Percentiles rank a stretch among this genome's conserved stretches.
These are phyloP conservation scores for Brassicogethes aeneus DNA, from an alignment of 2,888 invertebrate species.

Conservation along the genomic window DNA sequence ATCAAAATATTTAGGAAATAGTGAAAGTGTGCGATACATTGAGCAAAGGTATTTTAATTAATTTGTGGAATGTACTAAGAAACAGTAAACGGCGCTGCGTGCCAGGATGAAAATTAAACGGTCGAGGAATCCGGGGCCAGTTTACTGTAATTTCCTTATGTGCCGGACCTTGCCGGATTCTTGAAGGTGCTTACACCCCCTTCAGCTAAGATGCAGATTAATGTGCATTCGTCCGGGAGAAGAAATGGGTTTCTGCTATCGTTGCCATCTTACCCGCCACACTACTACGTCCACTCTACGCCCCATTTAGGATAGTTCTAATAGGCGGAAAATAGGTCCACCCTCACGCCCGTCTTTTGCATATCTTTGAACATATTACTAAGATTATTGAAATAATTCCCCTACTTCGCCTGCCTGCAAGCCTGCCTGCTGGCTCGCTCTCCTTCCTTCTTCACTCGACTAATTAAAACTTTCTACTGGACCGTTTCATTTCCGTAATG, in stretches of 20 bases:
- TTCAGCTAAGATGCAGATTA: slow-evolving; percentile 36
- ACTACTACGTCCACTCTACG: slow-evolving; percentile 18
- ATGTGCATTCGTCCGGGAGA: slow-evolving; percentile 40
- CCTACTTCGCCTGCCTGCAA: too few relatives aligned
- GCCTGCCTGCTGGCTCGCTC: not conserved
- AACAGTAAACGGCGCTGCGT: not conserved
- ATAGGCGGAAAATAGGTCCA: slow-evolving; percentile 30
- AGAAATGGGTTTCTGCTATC: slow-evolving; percentile 33
- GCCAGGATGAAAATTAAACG: slow-evolving; percentile 36
- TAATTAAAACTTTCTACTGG: slow-evolving; percentile 1
- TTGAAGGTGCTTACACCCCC: slow-evolving; percentile 21
- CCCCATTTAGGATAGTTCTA: slow-evolving; percentile 24
- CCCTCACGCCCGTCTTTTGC: slow-evolving; percentile 16
- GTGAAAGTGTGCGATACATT: too few relatives aligned
- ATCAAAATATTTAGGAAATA: too few relatives aligned
- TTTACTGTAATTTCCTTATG: slow-evolving; percentile 32
- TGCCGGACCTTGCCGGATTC: slow-evolving; percentile 28
- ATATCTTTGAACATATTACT: slow-evolving; percentile 23
- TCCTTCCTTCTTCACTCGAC: not conserved
- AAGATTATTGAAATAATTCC: slow-evolving; percentile 23
- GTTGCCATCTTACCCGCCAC: slow-evolving; percentile 10
- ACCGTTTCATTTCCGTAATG: not conserved
- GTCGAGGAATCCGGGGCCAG: slow-evolving; percentile 37
- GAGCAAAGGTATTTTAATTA: slow-evolving; percentile 4
- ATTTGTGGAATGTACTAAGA: slow-evolving; percentile 3